These are phyloP conservation scores for Vanacampus margaritifer DNA, from an alignment of 2,113 vertebrate genomes.

Conservation along the genomic window DNA sequence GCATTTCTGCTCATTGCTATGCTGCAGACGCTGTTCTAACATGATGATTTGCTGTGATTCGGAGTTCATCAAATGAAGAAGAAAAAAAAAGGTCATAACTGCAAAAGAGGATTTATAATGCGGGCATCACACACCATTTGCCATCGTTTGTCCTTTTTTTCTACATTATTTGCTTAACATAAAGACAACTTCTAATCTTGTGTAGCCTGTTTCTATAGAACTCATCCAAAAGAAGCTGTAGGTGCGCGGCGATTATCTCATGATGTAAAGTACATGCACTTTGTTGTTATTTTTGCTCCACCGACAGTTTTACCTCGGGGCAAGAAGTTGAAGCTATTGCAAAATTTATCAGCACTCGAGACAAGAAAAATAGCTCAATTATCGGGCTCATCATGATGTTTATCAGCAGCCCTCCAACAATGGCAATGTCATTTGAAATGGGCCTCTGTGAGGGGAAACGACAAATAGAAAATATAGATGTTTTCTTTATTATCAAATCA, in stretches of 20 bases:
- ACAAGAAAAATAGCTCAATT: slow-evolving; percentile 63
- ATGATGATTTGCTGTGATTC: background rate
- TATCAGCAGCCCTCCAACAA: slow-evolving; percentile 37
- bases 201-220: background rate
- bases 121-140: background rate
- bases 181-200: background rate
- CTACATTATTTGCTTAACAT: background rate
- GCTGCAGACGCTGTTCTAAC: background rate
- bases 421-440: slow-evolving; percentile 23
- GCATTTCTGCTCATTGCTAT: background rate
- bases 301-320: slow-evolving; percentile 31
- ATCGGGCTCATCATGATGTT: slow-evolving; percentile 47
- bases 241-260: background rate
- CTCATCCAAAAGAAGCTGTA: background rate
- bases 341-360: slow-evolving; percentile 41
- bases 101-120: background rate
- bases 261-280: slow-evolving; percentile 18
- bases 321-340: slow-evolving; percentile 33
- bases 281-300: slow-evolving; percentile 33
- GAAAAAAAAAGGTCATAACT: background rate
- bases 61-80: background rate
- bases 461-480: slow-evolving; percentile 47
- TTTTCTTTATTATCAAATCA: slow-evolving; percentile 28
- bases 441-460: slow-evolving; percentile 26
- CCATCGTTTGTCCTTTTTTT: background rate